Percentiles rank a stretch among this genome's conserved stretches.
These are phyloP conservation scores for Terrapene triunguis DNA, from an alignment of 2,113 vertebrate genomes.

Conservation along the genomic window DNA sequence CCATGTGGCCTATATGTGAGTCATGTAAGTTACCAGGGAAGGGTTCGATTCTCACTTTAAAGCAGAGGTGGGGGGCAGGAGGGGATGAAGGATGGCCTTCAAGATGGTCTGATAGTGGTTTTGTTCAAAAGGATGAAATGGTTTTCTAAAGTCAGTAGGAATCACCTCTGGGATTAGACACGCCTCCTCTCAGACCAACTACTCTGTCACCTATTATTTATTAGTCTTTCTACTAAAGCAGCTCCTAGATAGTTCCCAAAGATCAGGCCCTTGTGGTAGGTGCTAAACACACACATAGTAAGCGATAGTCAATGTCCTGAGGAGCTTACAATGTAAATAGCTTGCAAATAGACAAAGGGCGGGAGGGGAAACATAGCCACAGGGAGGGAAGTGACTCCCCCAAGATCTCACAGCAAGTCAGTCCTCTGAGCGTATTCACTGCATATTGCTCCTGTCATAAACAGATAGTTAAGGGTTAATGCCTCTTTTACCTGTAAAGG, in stretches of 20 bases:
- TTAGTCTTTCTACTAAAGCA: background rate
- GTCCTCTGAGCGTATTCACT: no score
- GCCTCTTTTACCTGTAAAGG: no score
- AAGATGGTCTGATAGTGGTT: fast-evolving
- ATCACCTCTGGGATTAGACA: background rate
- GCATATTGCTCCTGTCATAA: no score
- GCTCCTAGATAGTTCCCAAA: background rate
- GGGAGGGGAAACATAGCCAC: background rate
- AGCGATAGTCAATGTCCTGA: background rate
- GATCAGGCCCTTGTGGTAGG: background rate
- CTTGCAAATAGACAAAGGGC: background rate
- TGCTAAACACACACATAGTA: background rate
- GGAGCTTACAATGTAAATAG: no score
- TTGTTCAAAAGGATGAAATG: background rate
- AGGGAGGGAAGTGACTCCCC: background rate
- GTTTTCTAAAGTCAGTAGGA: background rate
- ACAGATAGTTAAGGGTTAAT: no score
- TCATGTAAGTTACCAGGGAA: background rate
- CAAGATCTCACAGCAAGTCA: background rate
- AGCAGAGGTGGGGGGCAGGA: background rate
- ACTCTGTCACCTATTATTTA: background rate
- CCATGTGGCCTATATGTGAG: background rate
- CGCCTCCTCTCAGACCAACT: background rate
- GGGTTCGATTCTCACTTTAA: background rate
- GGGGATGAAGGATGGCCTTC: background rate